Percentiles rank a stretch among this genome's conserved stretches.
These are phyloP conservation scores for Drosophila tristis DNA, from an alignment of 1,140 invertebrate genomes.

Conservation along the genomic window DNA sequence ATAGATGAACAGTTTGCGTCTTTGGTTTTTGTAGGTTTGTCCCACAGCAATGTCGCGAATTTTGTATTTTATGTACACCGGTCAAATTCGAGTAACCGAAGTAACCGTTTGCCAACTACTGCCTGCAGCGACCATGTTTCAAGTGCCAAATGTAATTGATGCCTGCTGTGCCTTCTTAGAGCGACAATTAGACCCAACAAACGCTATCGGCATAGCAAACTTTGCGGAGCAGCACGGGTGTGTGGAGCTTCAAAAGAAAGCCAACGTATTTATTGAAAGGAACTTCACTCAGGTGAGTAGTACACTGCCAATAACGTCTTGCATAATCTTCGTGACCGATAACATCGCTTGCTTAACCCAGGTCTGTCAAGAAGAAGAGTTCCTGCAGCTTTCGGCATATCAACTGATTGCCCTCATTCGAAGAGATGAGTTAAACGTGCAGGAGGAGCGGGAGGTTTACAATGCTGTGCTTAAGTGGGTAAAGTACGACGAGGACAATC, in stretches of 20 bases:
- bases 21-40: conserved; percentile 84
- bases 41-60: conserved; percentile 93
- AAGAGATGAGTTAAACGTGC: conserved; percentile 95
- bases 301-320: rapidly evolving
- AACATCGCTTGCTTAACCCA: conserved; percentile 54
- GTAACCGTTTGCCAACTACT: conserved; percentile 95
- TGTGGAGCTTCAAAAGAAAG: conserved; percentile 91
- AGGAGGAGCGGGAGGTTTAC: conserved; percentile 95
- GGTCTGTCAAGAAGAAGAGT: conserved; percentile 96
- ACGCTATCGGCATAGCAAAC: conserved; percentile 96
- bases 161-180: conserved; percentile 96
- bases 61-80: conserved; percentile 96
- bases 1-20: conserved; percentile 69
- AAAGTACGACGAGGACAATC: conserved; percentile 92
- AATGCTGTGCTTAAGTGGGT: conserved; percentile 96
- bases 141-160: conserved; percentile 95
- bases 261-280: conserved; percentile 94
- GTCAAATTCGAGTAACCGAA: conserved; percentile 94
- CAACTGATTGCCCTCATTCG: conserved; percentile 92
- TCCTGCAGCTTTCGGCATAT: conserved; percentile 91
- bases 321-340: background rate
- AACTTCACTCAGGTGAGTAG: conserved; percentile 91
- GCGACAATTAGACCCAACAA: conserved; percentile 95
- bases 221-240: conserved; percentile 97
- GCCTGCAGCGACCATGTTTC: conserved; percentile 97